Conservation (phyloP, 2,888 invertebrate genomes). For the Fragum fragum region DNA sequence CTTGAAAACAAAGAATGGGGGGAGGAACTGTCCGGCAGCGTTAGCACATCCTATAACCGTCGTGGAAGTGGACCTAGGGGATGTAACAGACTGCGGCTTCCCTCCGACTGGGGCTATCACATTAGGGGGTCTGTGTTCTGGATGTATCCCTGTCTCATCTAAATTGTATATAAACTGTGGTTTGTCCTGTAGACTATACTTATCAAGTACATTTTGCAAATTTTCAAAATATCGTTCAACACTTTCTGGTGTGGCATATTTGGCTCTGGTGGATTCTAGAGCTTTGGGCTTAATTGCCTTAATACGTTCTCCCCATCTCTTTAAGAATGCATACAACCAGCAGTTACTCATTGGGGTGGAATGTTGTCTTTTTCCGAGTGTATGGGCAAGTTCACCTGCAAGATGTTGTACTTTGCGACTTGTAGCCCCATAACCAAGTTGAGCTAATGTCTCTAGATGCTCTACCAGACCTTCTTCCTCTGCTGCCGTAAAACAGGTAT, state of each 20-base stretch:
- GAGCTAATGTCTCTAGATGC: too few species aligned
- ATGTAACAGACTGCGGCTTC: background rate
- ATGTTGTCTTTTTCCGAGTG: too few species aligned
- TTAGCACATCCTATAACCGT: slow-evolving; percentile 13
- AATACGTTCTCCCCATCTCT: slow-evolving; percentile 12
- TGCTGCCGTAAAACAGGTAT: too few species aligned
- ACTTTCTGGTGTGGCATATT: background rate
- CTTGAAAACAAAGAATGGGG: background rate
- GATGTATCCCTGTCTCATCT: slow-evolving; percentile 39
- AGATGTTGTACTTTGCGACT: too few species aligned
- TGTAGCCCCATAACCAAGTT: too few species aligned
- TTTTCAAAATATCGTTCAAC: slow-evolving; percentile 7
- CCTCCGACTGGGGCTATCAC: background rate
- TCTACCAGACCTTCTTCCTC: too few species aligned
- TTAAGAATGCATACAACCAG: slow-evolving; percentile 32
- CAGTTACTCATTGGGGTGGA: too few species aligned
- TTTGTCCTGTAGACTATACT: slow-evolving; percentile 31
- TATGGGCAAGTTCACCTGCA: too few species aligned
- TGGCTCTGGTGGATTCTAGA: slow-evolving; percentile 9
- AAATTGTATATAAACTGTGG: slow-evolving; percentile 35
- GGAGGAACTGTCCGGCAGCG: slow-evolving; percentile 32
- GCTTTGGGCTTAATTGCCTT: background rate
- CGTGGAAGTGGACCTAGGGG: background rate
- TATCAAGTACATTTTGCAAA: slow-evolving; percentile 33
- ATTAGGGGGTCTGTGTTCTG: slow-evolving; percentile 33